Percentiles rank a stretch among this genome's conserved stretches.
These are phyloP conservation scores for Bathynomus jamesi DNA, from an alignment of 1,140 invertebrate genomes.

Conservation along the genomic window DNA sequence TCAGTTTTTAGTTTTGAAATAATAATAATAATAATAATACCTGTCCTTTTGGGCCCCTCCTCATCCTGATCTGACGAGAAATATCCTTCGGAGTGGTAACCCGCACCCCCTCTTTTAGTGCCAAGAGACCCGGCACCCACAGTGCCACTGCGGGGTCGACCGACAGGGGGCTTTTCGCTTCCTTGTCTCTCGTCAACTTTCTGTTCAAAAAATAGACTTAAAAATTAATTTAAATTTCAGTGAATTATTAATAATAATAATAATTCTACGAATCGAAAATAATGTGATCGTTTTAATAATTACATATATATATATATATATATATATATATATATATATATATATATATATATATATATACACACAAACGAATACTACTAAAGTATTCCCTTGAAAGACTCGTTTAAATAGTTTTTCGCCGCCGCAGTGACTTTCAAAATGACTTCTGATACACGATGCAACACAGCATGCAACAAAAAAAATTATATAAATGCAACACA, in stretches of 20 bases:
- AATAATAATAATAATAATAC: too few relatives aligned
- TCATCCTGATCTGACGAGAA: slow-evolving; percentile 60
- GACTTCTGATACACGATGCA: too few relatives aligned
- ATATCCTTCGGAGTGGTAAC: slow-evolving; percentile 59
- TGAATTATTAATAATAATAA: neutral
- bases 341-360: neutral
- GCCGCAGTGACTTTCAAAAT: too few relatives aligned
- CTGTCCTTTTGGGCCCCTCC: slow-evolving; percentile 38
- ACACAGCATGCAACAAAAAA: too few relatives aligned
- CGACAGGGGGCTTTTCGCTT: slow-evolving; percentile 24
- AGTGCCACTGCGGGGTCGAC: slow-evolving; percentile 27
- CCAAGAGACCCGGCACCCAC: slow-evolving; percentile 16
- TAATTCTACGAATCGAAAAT: too few relatives aligned
- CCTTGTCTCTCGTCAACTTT: slow-evolving; percentile 30
- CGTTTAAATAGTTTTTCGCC: too few relatives aligned
- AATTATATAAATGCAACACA: too few relatives aligned
- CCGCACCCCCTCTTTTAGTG: slow-evolving; percentile 16
- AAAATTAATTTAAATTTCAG: neutral
- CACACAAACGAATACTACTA: neutral
- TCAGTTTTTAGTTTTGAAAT: too few relatives aligned
- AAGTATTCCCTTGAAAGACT: too few relatives aligned
- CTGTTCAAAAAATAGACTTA: slow-evolving; percentile 9
- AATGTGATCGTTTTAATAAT: too few relatives aligned
- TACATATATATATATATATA: neutral
- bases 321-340: neutral